phyloP scores from a whole-genome alignment of 2,888 invertebrate genomes.

The Kryphioiulus occultus region DNA sequence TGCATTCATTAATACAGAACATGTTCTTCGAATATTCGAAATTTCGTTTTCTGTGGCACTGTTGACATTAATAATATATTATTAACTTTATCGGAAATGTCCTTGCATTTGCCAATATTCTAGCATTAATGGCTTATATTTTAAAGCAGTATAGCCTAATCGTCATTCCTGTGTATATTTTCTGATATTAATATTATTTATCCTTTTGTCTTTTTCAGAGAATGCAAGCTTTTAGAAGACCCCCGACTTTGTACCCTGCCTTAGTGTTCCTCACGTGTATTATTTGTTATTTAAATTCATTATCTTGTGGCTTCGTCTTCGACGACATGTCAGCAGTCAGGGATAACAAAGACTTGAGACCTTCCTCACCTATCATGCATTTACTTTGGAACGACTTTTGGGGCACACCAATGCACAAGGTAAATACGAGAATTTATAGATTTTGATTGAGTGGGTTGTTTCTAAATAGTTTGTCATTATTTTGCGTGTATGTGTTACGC shows the following conservation, averaged over 20 bases:
- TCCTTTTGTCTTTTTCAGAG: slow-evolving; percentile 41
- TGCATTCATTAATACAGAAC: background rate
- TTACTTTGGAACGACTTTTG: slow-evolving; percentile 97
- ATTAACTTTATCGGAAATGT: background rate
- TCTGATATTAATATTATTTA: background rate
- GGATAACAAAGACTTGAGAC: slow-evolving; percentile 93
- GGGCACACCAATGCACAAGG: slow-evolving; percentile 98
- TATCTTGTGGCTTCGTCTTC: slow-evolving; percentile 93
- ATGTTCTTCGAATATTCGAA: background rate
- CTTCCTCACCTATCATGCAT: slow-evolving; percentile 86
- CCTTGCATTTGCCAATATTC: background rate
- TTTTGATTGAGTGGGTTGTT: no score
- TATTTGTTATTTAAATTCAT: slow-evolving; percentile 80
- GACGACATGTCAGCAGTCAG: slow-evolving; percentile 97
- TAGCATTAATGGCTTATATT: no score
- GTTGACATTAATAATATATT: background rate
- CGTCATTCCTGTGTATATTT: no score
- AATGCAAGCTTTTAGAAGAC: slow-evolving; percentile 39
- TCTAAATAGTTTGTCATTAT: no score
- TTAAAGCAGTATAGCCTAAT: no score
- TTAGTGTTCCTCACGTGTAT: slow-evolving; percentile 53
- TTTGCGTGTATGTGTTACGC: no score
- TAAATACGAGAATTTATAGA: slow-evolving; percentile 59
- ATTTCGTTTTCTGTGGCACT: background rate
- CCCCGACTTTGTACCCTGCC: slow-evolving; percentile 44